These are phyloP conservation scores for Cynodonichthys magdalenae DNA, from an alignment of 2,797 vertebrate species.

Conservation along the genomic window DNA sequence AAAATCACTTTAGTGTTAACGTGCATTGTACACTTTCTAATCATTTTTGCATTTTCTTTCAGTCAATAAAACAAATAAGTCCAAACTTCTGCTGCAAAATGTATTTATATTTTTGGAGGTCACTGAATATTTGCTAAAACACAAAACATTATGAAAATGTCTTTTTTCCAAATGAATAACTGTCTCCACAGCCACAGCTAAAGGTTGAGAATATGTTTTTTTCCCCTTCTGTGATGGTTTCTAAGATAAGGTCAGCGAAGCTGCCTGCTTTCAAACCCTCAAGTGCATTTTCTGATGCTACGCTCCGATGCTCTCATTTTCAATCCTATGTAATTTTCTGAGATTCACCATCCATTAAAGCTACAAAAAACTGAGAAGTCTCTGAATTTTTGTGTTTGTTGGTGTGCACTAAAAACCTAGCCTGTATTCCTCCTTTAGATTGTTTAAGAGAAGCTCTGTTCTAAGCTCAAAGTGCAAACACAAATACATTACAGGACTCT, in stretches of 20 bases:
- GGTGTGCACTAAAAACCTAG: neutral
- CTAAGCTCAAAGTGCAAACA: neutral
- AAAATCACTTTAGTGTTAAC: neutral
- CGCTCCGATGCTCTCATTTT: slow-evolving; percentile 15
- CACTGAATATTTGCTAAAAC: neutral
- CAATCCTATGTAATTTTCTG: slow-evolving; percentile 1
- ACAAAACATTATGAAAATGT: neutral
- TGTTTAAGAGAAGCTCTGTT: slow-evolving; percentile 12
- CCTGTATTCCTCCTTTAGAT: slow-evolving; percentile 2
- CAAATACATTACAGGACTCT: neutral
- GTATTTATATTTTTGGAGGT: neutral
- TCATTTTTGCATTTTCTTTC: too few species aligned
- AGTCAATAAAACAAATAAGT: neutral
- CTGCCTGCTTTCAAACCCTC: neutral
- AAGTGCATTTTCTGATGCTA: slow-evolving; percentile 1
- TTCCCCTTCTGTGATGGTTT: slow-evolving; percentile 5
- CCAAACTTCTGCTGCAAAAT: neutral
- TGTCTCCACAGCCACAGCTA: neutral
- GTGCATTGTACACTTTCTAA: neutral
- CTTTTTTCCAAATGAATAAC: neutral
- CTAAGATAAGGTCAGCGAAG: slow-evolving; percentile 12
- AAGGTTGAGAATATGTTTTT: slow-evolving; percentile 5
- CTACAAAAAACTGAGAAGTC: neutral
- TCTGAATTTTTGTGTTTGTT: slow-evolving; percentile 10
- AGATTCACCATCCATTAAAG: slow-evolving; percentile 8